A percentile compares a stretch with the other conserved stretches of the same genome.
Evolutionary conservation across 2,888 invertebrate species (phyloP).

Genomic region (Agonopterix subpropinquella): DNA sequence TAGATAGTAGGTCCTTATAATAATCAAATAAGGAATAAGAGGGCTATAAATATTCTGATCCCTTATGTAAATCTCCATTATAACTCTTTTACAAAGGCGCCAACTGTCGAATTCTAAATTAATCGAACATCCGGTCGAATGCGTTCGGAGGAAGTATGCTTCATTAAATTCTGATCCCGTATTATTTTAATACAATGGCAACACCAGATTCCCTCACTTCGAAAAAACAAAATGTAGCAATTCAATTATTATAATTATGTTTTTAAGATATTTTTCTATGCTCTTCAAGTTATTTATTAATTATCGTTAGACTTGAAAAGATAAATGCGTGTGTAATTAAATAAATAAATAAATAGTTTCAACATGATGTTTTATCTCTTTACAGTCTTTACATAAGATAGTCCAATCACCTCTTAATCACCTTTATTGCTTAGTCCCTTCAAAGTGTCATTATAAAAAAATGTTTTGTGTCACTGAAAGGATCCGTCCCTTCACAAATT

Average conservation of each 20-base stretch:
- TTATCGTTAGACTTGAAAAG: too few species aligned
- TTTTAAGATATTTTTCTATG: too few species aligned
- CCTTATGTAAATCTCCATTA: slow-evolving; percentile 2
- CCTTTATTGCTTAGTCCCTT: not conserved
- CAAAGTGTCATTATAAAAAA: too few species aligned
- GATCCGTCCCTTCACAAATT: too few species aligned
- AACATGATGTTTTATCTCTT: not conserved
- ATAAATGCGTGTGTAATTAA: not conserved
- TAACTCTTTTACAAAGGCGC: not conserved
- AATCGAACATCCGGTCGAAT: slow-evolving; percentile 41
- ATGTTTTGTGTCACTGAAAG: too few species aligned
- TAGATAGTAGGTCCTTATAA: not conserved
- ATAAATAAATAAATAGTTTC: not conserved
- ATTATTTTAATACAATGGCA: slow-evolving; percentile 21
- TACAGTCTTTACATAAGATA: not conserved
- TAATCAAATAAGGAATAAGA: not conserved
- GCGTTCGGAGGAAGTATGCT: slow-evolving; percentile 43
- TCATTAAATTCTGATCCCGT: slow-evolving; percentile 46
- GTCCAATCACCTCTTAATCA: not conserved
- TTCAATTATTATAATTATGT: too few species aligned
- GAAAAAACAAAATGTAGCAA: too few species aligned
- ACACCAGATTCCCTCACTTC: slow-evolving; percentile 16
- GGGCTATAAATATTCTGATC: not conserved
- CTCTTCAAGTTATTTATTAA: too few species aligned
- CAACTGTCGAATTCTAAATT: slow-evolving; percentile 42